phyloP scores from a whole-genome alignment of 2,888 invertebrate species.

The Odontomyia ornata region DNA sequence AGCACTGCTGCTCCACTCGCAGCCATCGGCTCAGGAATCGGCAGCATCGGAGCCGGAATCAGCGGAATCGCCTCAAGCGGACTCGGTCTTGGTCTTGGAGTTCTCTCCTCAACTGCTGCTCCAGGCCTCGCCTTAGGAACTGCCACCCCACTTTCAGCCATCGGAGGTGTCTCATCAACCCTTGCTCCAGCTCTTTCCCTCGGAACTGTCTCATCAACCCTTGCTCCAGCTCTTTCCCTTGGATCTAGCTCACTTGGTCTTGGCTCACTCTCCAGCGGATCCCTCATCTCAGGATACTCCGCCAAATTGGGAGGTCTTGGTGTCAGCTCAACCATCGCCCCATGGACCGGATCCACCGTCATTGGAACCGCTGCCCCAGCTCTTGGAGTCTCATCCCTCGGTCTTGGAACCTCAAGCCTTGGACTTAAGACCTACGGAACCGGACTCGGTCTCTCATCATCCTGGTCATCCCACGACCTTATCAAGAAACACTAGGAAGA shows the following conservation, averaged over 20 bases:
- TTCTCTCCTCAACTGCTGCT: neutral
- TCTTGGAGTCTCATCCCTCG: neutral
- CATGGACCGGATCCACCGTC: neutral
- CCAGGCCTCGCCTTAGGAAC: constrained; percentile 10
- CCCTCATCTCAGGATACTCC: neutral
- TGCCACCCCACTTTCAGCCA: constrained; percentile 28
- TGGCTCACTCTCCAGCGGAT: neutral
- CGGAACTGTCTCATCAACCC: constrained; percentile 19
- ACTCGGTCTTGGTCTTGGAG: neutral
- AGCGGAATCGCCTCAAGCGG: neutral
- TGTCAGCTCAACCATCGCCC: constrained; percentile 12
- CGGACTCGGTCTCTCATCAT: constrained; percentile 38
- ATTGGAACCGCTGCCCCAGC: neutral
- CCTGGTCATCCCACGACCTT: constrained; percentile 26
- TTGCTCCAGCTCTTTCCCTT: constrained; percentile 13
- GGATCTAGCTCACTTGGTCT: neutral
- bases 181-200: constrained; percentile 42
- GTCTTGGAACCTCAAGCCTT: constrained; percentile 37
- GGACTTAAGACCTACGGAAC: constrained; percentile 34
- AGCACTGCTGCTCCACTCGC: constrained; percentile 14
- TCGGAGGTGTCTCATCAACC: constrained; percentile 37
- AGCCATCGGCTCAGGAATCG: neutral
- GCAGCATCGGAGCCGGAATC: neutral
- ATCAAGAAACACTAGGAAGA: constrained; percentile 43
- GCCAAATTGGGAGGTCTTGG: neutral